Percentiles rank a stretch among this genome's conserved stretches.
phyloP scores from a whole-genome alignment of 1,140 invertebrate genomes.

The Zaprionus camerounensis region DNA sequence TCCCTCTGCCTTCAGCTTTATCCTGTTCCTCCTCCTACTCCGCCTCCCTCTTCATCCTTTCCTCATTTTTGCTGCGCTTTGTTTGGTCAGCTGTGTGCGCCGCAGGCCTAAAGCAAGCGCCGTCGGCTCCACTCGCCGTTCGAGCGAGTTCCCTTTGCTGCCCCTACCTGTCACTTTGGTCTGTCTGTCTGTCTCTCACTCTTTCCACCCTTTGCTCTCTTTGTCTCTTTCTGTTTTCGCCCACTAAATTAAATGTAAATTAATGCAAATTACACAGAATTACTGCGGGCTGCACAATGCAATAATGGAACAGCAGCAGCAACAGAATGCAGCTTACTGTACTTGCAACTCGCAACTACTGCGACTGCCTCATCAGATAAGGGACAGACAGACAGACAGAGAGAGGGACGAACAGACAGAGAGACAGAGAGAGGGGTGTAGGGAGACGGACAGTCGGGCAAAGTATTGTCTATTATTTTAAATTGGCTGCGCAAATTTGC shows the following conservation, averaged over 20 bases:
- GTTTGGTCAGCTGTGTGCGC: slow-evolving; percentile 39
- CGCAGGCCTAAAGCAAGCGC: slow-evolving; percentile 44
- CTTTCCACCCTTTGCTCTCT: background rate
- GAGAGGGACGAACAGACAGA: too few relatives aligned
- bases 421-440: too few relatives aligned
- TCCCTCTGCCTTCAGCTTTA: slow-evolving; percentile 6
- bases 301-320: slow-evolving; percentile 39
- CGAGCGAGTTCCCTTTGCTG: background rate
- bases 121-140: slow-evolving; percentile 5
- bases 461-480: slow-evolving; percentile 78
- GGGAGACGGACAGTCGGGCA: background rate
- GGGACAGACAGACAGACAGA: slow-evolving; percentile 35
- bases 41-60: background rate
- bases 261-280: slow-evolving; percentile 79
- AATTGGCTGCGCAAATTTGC: slow-evolving; percentile 79
- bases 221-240: slow-evolving; percentile 29
- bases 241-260: slow-evolving; percentile 77
- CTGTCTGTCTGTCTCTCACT: background rate
- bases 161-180: background rate
- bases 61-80: background rate
- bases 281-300: slow-evolving; percentile 63
- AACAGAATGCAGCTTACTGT: slow-evolving; percentile 22
- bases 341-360: slow-evolving; percentile 21
- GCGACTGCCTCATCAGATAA: slow-evolving; percentile 66
- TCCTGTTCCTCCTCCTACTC: background rate